A percentile compares a stretch with the other conserved stretches of the same genome.
phyloP scores from a whole-genome alignment of 1,140 invertebrate genomes.

The Ptiloglossa arizonensis region DNA sequence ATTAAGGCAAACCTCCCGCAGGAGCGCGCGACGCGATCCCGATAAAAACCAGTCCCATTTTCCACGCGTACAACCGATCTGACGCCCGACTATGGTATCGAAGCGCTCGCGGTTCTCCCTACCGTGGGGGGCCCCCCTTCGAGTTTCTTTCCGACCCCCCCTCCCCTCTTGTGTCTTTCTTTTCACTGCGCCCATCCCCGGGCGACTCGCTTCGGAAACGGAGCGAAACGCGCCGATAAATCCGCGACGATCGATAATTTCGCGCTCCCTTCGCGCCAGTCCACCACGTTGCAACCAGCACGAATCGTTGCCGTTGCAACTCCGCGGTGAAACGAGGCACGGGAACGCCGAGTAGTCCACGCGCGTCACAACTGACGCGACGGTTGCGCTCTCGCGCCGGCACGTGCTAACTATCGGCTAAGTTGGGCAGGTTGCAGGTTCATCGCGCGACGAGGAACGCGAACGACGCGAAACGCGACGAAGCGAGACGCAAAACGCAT shows the following conservation, averaged over 20 bases:
- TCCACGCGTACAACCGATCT: conserved; percentile 72
- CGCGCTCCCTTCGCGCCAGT: conserved; percentile 56
- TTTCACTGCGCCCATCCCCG: conserved; percentile 42
- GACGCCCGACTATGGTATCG: conserved; percentile 70
- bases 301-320: no score
- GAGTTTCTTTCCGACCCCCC: conserved; percentile 61
- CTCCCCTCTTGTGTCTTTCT: conserved; percentile 43
- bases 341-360: no score
- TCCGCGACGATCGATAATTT: conserved; percentile 64
- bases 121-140: conserved; percentile 40
- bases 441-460: no score
- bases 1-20: conserved; percentile 61
- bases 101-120: conserved; percentile 19
- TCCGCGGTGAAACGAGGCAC: no score
- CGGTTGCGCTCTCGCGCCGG: no score
- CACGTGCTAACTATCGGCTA: no score
- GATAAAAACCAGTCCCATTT: conserved; percentile 74
- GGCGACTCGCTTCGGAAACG: conserved; percentile 57
- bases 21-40: conserved; percentile 55
- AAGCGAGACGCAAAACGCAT: no score
- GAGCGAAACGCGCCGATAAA: conserved; percentile 57
- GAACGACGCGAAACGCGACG: no score
- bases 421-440: no score
- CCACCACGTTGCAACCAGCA: no score
- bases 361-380: no score